Evolutionary conservation across 2,113 vertebrate genomes (phyloP).

Genomic region (Nansenia antarctica): DNA sequence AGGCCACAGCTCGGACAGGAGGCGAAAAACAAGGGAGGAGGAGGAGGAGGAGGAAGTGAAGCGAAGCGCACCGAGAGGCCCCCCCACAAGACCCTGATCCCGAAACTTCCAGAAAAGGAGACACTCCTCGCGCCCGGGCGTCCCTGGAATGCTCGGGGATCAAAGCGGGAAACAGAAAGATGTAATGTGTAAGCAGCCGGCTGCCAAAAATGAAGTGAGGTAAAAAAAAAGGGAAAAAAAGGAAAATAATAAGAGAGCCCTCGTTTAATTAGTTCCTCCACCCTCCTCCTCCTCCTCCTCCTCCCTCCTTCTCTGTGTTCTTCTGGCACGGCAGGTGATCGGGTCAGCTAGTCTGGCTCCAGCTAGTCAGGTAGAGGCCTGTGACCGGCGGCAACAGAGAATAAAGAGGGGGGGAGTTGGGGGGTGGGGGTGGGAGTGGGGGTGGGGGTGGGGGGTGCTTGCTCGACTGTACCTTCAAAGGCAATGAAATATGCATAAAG

Average conservation of each 20-base stretch:
- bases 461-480: too few species aligned
- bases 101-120: conserved; percentile 74
- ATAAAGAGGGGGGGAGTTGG: not conserved
- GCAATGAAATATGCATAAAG: too few species aligned
- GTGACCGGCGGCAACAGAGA: not conserved
- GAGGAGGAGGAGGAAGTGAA: conserved; percentile 16
- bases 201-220: not conserved
- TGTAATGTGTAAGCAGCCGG: conserved; percentile 11
- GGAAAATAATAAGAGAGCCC: not conserved
- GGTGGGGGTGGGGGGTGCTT: too few species aligned
- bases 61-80: conserved; percentile 28
- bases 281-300: not conserved
- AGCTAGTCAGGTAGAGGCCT: not conserved
- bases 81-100: not conserved
- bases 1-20: conserved; percentile 29
- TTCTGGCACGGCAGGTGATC: not conserved
- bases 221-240: not conserved
- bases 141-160: conserved; percentile 56
- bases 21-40: not conserved
- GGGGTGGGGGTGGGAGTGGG: too few species aligned
- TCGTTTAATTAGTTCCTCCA: conserved; percentile 29
- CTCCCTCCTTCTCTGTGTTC: too few species aligned
- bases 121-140: conserved; percentile 34
- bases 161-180: conserved; percentile 31
- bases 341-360: not conserved